Base-by-base conservation (phyloP, 2,888 invertebrate genomes). In the Drosophila conformis region DNA sequence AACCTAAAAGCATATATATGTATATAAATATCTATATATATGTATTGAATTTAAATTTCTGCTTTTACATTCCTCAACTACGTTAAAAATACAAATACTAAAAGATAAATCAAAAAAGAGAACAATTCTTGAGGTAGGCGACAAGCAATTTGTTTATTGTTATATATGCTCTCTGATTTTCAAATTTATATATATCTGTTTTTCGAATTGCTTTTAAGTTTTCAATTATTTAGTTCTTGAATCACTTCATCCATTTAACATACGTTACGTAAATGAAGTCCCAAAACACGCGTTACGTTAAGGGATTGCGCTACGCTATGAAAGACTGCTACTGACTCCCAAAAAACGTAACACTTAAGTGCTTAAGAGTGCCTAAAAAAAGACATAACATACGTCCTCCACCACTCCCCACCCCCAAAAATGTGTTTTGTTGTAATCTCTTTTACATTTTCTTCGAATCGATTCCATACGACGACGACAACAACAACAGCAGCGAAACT, bases 391-490 rank as follows among this genome's bases (percentile, higher is more conserved):
- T 46, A 15, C 25, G 46, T 25, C 15, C 46, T 7, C 15, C 25
- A 46, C 46, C 46, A 46, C 15, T 25, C 2, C 13, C 15, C 8
- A 31, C 62, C 64, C 35, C 51, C 8, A 8, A 57, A 80, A 67
- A 71, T 73, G 65, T 52, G 67, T 58, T 71, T 79, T 83, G 76
- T 87, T 84, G 88, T 87, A 86, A 87, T 86, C 65, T 86, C 72
- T 87, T 88, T 72, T 67, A 78, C 61, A 72, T 84, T 88, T 84
- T 84, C 77, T 85, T 81, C 89, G 87, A 77, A 74, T 89, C 54
- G 83, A 84, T 87, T 89, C 83, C 81, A 87, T 86, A 85, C 84
- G 52, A 54, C 80, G 49, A 65, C 80, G 49, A 65, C 76, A 65
- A 70, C 81, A 57, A 60, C 83, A 65, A 63, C 73, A 82, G 29